Evolutionary conservation across 2,113 vertebrate genomes (phyloP).

Genomic region (Rhinichthys klamathensis): DNA sequence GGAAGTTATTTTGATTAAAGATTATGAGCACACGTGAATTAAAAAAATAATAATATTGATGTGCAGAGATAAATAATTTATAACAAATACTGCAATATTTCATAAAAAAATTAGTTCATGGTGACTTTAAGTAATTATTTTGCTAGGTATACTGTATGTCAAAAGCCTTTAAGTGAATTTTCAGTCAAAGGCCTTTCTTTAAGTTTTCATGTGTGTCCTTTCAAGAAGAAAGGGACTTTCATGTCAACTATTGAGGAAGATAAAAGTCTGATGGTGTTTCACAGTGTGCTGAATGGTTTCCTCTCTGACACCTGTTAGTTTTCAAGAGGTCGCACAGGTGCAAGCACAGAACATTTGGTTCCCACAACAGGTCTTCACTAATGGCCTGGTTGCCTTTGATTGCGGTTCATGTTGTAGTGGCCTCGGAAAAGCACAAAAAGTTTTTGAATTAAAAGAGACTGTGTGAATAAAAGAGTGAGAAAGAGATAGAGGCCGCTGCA

Average conservation of each 20-base stretch:
- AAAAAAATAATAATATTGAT: too few species aligned
- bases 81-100: too few species aligned
- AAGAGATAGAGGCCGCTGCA: not conserved
- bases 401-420: not conserved
- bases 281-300: not conserved
- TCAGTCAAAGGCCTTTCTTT: constrained; percentile 8
- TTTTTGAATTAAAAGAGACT: not conserved
- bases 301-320: constrained; percentile 31
- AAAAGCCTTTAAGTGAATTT: not conserved
- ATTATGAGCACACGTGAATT: too few species aligned
- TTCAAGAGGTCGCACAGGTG: constrained; percentile 2
- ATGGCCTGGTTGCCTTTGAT: constrained; percentile 31
- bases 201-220: not conserved
- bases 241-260: not conserved
- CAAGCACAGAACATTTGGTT: constrained; percentile 1
- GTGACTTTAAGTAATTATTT: not conserved
- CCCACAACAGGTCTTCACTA: constrained; percentile 11
- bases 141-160: not conserved
- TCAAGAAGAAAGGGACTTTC: not conserved
- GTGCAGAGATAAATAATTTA: too few species aligned
- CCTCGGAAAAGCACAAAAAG: not conserved
- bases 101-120: too few species aligned
- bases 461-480: not conserved
- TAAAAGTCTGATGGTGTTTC: constrained; percentile 14
- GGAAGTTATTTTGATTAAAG: too few species aligned